Base-by-base conservation (phyloP, 2,113 vertebrate species). In the Hemiprocne comata region DNA sequence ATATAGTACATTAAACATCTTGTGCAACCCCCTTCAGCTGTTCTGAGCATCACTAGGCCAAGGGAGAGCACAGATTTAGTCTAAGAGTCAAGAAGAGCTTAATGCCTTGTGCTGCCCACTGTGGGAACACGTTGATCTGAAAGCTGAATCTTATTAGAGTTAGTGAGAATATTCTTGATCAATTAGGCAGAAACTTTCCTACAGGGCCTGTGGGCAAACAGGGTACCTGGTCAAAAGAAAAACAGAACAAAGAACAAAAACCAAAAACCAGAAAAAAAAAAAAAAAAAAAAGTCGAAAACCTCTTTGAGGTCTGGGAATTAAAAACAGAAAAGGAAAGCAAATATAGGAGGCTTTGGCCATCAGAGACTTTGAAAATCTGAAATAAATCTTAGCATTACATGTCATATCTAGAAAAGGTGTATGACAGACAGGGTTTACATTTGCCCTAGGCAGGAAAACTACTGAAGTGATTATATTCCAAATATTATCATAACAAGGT, bases 391-490 rank as follows among this genome's bases (percentile, higher is more conserved):
- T 62, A 71, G 53, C 61, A 87, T 87, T 83, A 96, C 73, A 57
- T 78, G 74, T 81, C 77, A 60, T 94, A 96, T 94, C 95, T 95
- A 78, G 87, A 93, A 88, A 87, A 97, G 91, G 79, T 87, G 13
- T 78, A 90, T 28, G 55, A 96, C 69, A 92, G 83, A 40, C 90
- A 54, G 81, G 74, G 50, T 85, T 96, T 96, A 94, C 89, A 85
- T 95, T 94, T 96, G 94, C 95, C 89, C 54, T 58, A 73, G 85
- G 91, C 89, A 90, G 90, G 34, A 96, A 97, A 91, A 77, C 46
- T 88, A 90, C 18, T 96, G 95, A 95, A 81, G 90, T 96, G 80
- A 97, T 97, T 96, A 88, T 83, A 83, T 89, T 95, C 93, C 85
- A 95, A 95, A 87, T 89, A 87, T 85, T 97, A 97, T 95, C 53